Conservation (phyloP, 2,797 vertebrate genomes). For the Sebastes flavidus region DNA sequence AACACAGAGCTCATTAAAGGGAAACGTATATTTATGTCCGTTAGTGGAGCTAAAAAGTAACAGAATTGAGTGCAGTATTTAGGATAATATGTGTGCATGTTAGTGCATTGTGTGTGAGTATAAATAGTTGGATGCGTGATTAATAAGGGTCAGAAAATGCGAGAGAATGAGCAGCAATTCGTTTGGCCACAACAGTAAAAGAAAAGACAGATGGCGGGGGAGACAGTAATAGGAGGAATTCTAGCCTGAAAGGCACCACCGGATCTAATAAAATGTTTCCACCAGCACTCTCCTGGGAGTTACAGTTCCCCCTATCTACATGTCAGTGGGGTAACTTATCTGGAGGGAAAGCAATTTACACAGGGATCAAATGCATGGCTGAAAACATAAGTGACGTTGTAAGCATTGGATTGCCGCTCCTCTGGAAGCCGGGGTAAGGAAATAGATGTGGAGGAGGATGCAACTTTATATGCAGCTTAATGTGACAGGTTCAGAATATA, state of each 20-base stretch:
- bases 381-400: slow-evolving; percentile 73
- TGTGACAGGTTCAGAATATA: slow-evolving; percentile 66
- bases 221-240: slow-evolving; percentile 57
- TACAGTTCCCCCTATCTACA: slow-evolving; percentile 73
- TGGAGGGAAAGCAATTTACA: slow-evolving; percentile 79
- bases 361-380: slow-evolving; percentile 79
- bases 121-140: slow-evolving; percentile 44
- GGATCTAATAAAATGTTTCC: slow-evolving; percentile 79
- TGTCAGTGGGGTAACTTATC: slow-evolving; percentile 79
- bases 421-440: slow-evolving; percentile 58
- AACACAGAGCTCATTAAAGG: slow-evolving; percentile 40
- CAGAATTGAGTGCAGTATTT: slow-evolving; percentile 2
- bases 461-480: slow-evolving; percentile 68
- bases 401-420: slow-evolving; percentile 63
- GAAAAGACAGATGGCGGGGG: slow-evolving; percentile 36
- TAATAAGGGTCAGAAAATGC: slow-evolving; percentile 46
- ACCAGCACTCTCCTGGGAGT: slow-evolving; percentile 67
- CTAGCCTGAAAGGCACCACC: slow-evolving; percentile 57
- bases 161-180: slow-evolving; percentile 22
- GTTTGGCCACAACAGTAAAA: slow-evolving; percentile 23
- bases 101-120: not conserved
- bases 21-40: slow-evolving; percentile 34
- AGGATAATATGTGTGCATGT: slow-evolving; percentile 20
- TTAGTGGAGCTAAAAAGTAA: not conserved
- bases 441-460: slow-evolving; percentile 66